Percentiles rank a stretch among this genome's conserved stretches.
phyloP scores from a whole-genome alignment of 2,888 invertebrate species.

The Carpatolechia fugitivella region DNA sequence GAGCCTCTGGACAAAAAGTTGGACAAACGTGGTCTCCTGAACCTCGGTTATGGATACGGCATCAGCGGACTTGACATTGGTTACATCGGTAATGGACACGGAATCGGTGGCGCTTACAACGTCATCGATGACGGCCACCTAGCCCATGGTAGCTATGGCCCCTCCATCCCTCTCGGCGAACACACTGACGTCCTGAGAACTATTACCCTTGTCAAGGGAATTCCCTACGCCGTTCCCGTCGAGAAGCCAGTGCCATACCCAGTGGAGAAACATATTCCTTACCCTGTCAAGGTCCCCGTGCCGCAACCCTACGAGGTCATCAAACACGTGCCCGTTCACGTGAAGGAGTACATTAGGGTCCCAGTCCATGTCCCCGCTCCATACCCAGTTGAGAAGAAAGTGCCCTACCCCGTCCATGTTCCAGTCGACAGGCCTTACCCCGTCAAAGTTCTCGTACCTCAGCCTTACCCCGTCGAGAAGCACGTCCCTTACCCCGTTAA shows the following conservation, averaged over 20 bases:
- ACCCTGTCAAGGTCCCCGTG: slow-evolving; percentile 83
- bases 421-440: slow-evolving; percentile 88
- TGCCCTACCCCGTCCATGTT: slow-evolving; percentile 84
- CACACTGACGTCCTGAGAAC: slow-evolving; percentile 81
- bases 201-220: slow-evolving; percentile 82
- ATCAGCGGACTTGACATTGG: slow-evolving; percentile 87
- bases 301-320: slow-evolving; percentile 86
- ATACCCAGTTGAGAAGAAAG: slow-evolving; percentile 88
- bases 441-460: slow-evolving; percentile 88
- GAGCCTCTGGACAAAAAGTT: slow-evolving; percentile 86
- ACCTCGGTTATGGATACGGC: slow-evolving; percentile 89
- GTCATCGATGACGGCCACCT: slow-evolving; percentile 49
- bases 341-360: slow-evolving; percentile 88
- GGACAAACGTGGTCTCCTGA: slow-evolving; percentile 89
- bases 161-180: slow-evolving; percentile 55
- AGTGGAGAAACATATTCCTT: slow-evolving; percentile 83
- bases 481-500: slow-evolving; percentile 86
- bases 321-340: slow-evolving; percentile 84
- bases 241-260: slow-evolving; percentile 81
- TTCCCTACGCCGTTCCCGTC: slow-evolving; percentile 82
- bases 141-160: slow-evolving; percentile 38
- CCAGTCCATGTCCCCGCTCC: slow-evolving; percentile 87
- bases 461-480: slow-evolving; percentile 90
- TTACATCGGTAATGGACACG: slow-evolving; percentile 82
- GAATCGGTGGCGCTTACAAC: slow-evolving; percentile 76